Evolutionary conservation across 2,888 invertebrate genomes (phyloP), one percentile per base, ranked within the genome.

Genomic region (Athripsodes cinereus): DNA sequence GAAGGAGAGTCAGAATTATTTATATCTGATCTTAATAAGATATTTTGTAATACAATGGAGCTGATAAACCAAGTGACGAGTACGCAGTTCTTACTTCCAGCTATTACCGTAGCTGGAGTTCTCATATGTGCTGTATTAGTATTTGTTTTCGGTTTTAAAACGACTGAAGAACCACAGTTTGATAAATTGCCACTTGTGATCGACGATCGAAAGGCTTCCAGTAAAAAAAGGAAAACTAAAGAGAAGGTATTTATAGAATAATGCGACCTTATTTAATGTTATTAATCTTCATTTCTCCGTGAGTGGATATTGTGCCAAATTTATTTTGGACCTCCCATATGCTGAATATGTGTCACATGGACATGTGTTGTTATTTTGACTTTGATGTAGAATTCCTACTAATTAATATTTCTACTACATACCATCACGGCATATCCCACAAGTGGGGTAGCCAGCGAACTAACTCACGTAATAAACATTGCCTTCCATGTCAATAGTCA

Each of bases 151-250:
- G 89, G 89, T 63, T 88, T 90, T 75, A 87, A 86, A 76, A 83
- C 87, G 62, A 85, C 87, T 65, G 87, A 86, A 72, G 88, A 89
- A 74, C 91, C 91, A 69, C 87, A 88, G 69, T 88, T 88, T 72
- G 86, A 87, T 69, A 87, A 87, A 73, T 76, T 87, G 63, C 81
- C 84, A 46, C 72, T 80, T 65, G 74, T 78, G 64, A 68, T 80
- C 65, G 85, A 85, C 70, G 87, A 87, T 68, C 82, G 82, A 71
- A 87, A 86, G 75, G 80, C 82, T 63, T 78, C 81, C 67, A 82
- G 74, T 68, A 87, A 86, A 74, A 87, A 86, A 72, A 79, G 81
- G 67, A 86, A 86, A 80, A 79, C 75, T 66, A 86, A 86, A 74
- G 87, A 87, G 70, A 87, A 87, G 84, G 86, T 86, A 70, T 74